These are phyloP conservation scores for Gymnoscelis rufifasciata DNA, from an alignment of 2,888 invertebrate species.

Conservation along the genomic window DNA sequence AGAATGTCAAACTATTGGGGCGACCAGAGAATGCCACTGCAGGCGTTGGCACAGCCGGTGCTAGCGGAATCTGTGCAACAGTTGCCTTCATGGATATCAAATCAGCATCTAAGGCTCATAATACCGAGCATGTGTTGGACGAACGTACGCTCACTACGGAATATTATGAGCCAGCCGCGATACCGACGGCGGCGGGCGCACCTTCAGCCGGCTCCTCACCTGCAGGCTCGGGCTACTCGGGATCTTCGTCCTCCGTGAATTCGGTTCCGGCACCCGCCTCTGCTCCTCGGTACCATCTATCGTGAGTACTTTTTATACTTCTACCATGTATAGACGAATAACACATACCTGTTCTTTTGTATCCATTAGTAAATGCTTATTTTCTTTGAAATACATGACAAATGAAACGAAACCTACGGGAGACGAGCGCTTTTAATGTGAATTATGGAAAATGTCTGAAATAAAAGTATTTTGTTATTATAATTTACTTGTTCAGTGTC, in stretches of 20 bases:
- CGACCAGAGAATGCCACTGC: slow-evolving; percentile 76
- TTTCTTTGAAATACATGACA: too few relatives aligned
- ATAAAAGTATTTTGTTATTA: too few relatives aligned
- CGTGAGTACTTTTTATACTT: slow-evolving; percentile 53
- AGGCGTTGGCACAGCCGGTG: slow-evolving; percentile 69
- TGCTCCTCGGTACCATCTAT: slow-evolving; percentile 68
- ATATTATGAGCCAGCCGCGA: slow-evolving; percentile 92
- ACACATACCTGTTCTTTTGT: too few relatives aligned
- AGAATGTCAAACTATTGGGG: slow-evolving; percentile 95
- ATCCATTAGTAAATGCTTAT: too few relatives aligned
- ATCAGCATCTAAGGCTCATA: slow-evolving; percentile 96
- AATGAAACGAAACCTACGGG: too few relatives aligned
- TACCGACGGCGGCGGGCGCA: slow-evolving; percentile 80
- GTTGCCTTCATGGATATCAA: slow-evolving; percentile 98
- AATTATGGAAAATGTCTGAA: too few relatives aligned
- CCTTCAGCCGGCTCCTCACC: slow-evolving; percentile 76
- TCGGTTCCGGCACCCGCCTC: slow-evolving; percentile 64
- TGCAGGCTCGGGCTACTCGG: slow-evolving; percentile 80
- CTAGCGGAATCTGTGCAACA: slow-evolving; percentile 88
- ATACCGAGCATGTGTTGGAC: slow-evolving; percentile 92
- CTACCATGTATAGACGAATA: slow-evolving; percentile 17
- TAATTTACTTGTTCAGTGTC: too few relatives aligned
- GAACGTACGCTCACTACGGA: slow-evolving; percentile 92
- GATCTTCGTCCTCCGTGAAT: slow-evolving; percentile 81
- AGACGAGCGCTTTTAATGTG: too few relatives aligned